Conservation (phyloP, 2,888 invertebrate genomes). For the Elaeidobius kamerunicus region DNA sequence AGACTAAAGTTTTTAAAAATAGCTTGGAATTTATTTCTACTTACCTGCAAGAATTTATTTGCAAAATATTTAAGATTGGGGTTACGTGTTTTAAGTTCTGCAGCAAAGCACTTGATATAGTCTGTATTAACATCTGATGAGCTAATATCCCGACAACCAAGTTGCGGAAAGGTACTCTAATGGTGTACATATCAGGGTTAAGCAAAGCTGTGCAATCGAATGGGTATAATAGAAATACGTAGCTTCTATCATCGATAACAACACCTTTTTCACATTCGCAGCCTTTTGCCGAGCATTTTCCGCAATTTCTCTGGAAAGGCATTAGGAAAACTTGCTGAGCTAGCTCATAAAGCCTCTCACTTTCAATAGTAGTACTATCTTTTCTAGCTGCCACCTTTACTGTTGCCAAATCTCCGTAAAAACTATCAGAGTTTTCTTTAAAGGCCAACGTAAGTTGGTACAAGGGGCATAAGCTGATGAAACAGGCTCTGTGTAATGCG, state of each 20-base stretch:
- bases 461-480: constrained; percentile 82
- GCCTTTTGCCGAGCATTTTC: constrained; percentile 45
- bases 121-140: constrained; percentile 89
- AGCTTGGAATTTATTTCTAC: background rate
- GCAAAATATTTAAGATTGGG: constrained; percentile 48
- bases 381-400: constrained; percentile 91
- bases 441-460: constrained; percentile 88
- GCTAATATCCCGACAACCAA: constrained; percentile 86
- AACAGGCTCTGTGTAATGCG: constrained; percentile 79
- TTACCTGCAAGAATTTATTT: constrained; percentile 46
- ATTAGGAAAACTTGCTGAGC: constrained; percentile 85
- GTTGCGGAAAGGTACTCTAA: constrained; percentile 83
- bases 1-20: background rate
- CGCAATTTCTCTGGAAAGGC: constrained; percentile 47
- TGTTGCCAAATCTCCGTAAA: constrained; percentile 88
- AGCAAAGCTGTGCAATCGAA: constrained; percentile 67
- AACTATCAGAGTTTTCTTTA: constrained; percentile 87
- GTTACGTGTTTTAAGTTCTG: constrained; percentile 56
- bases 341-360: constrained; percentile 79
- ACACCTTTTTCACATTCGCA: constrained; percentile 52
- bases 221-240: constrained; percentile 83
- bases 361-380: constrained; percentile 81
- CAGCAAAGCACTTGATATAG: constrained; percentile 81
- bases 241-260: constrained; percentile 78
- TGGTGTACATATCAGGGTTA: constrained; percentile 74